Conservation (phyloP, 2,113 vertebrate genomes). For the Gorsachius goisagi region DNA sequence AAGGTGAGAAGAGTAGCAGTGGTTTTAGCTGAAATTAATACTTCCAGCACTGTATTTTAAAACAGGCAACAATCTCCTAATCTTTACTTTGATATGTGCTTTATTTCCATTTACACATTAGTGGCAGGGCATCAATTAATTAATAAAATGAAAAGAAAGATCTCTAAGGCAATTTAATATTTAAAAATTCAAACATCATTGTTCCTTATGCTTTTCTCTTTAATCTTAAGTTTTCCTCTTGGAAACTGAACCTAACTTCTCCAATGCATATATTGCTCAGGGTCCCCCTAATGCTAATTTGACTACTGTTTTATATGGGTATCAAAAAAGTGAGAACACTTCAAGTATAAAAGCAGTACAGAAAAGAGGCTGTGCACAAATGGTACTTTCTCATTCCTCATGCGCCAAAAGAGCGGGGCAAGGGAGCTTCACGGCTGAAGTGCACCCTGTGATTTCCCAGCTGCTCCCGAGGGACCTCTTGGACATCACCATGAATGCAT, state of each 20-base stretch:
- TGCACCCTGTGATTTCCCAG: not conserved
- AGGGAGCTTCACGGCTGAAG: not conserved
- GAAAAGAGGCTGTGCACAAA: not conserved
- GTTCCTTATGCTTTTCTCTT: not conserved
- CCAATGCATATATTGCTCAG: not conserved
- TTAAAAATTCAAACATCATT: slow-evolving; percentile 18
- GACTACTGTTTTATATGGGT: not conserved
- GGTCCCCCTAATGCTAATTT: not conserved
- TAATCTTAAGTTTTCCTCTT: not conserved
- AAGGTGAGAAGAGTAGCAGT: not conserved
- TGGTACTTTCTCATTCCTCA: not conserved
- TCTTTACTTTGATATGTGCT: not conserved
- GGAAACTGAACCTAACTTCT: not conserved
- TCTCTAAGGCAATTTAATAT: not conserved
- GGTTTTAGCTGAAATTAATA: slow-evolving; percentile 22
- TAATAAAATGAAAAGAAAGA: not conserved
- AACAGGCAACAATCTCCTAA: not conserved
- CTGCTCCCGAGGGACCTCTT: not conserved
- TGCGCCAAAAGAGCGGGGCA: not conserved
- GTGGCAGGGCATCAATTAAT: not conserved
- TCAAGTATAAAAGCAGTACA: not conserved
- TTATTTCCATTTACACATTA: slow-evolving; percentile 11
- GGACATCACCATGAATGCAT: not conserved
- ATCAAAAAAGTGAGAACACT: not conserved
- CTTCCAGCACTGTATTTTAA: not conserved